These are phyloP conservation scores for Paratrypauchen microcephalus DNA, from an alignment of 2,797 vertebrate genomes.

Conservation along the genomic window DNA sequence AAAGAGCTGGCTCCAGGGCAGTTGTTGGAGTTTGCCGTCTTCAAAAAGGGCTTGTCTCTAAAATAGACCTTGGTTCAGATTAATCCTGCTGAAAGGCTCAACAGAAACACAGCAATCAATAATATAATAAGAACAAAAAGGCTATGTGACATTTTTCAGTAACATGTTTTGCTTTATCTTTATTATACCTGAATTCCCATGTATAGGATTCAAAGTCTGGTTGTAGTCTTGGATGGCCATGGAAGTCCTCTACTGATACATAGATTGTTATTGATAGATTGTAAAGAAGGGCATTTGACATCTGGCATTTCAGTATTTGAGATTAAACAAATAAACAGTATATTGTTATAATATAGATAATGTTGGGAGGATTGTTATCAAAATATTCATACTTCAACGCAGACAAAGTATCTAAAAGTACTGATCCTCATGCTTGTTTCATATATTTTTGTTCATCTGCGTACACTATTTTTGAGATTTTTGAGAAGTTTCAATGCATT, in stretches of 20 bases:
- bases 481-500: too few relatives aligned
- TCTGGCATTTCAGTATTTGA: too few relatives aligned
- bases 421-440: neutral
- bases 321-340: neutral
- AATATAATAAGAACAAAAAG: neutral
- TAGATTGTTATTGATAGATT: neutral
- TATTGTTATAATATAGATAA: neutral
- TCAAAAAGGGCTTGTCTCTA: slow-evolving; percentile 41
- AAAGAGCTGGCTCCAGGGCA: slow-evolving; percentile 64
- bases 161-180: neutral
- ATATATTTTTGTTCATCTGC: too few relatives aligned
- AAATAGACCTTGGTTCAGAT: slow-evolving; percentile 52
- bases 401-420: too few relatives aligned
- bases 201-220: neutral
- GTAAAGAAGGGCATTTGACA: neutral
- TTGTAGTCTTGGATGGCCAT: neutral
- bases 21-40: slow-evolving; percentile 54
- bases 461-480: too few relatives aligned
- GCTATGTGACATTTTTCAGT: neutral
- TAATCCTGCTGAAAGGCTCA: slow-evolving; percentile 49
- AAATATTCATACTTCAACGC: neutral
- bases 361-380: neutral
- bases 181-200: neutral
- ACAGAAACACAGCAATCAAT: slow-evolving; percentile 20
- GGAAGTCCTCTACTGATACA: neutral